A percentile compares a stretch with the other conserved stretches of the same genome.
phyloP scores from a whole-genome alignment of 2,113 vertebrate species.

The Helogale parvula region DNA sequence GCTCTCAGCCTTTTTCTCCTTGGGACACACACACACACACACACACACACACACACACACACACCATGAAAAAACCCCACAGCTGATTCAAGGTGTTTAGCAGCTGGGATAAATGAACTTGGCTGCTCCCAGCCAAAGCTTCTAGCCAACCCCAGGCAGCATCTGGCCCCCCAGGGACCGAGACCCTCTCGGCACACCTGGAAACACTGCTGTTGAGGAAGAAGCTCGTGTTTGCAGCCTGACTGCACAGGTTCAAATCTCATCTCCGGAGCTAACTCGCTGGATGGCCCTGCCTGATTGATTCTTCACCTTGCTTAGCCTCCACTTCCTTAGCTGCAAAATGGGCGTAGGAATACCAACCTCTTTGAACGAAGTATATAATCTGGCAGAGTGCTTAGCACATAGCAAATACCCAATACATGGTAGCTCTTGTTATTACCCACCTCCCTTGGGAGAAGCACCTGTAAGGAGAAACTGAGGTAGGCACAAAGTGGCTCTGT shows the following conservation, averaged over 20 bases:
- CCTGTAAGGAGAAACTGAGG: not conserved
- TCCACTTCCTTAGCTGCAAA: not conserved
- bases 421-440: not conserved
- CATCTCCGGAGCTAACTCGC: too few relatives aligned
- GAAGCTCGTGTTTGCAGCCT: not conserved
- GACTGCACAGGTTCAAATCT: not conserved
- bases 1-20: not conserved
- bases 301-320: not conserved
- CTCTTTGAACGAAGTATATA: not conserved
- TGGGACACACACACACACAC: not conserved
- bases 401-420: fast-evolving
- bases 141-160: not conserved
- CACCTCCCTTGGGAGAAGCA: not conserved
- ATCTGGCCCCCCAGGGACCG: not conserved
- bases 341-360: not conserved
- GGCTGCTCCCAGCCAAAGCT: not conserved
- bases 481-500: not conserved
- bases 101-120: not conserved
- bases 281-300: not conserved
- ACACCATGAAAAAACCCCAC: not conserved
- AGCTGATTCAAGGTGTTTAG: not conserved
- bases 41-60: too few relatives aligned
- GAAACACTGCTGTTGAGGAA: not conserved
- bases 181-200: not conserved
- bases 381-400: not conserved